These are phyloP conservation scores for Heterohyrax brucei DNA, from an alignment of 2,797 vertebrate species.

Conservation along the genomic window DNA sequence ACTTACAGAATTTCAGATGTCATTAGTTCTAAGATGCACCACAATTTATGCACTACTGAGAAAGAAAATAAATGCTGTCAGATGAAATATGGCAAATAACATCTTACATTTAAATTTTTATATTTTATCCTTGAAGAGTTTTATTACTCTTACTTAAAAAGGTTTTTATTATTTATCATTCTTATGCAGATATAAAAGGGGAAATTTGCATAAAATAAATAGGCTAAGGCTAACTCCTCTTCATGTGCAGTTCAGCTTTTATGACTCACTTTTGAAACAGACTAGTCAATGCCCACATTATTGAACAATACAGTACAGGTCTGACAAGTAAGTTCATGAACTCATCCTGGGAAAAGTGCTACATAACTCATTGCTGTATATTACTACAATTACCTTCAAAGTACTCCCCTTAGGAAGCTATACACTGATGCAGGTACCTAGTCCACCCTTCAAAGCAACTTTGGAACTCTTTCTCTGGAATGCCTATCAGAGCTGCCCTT, in stretches of 20 bases:
- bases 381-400: too few relatives aligned
- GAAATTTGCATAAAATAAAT: slow-evolving; percentile 27
- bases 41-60: background rate
- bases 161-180: background rate
- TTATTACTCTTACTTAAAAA: background rate
- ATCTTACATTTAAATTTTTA: slow-evolving; percentile 23
- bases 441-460: too few relatives aligned
- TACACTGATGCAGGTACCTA: too few relatives aligned
- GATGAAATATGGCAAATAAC: slow-evolving; percentile 1
- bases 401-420: too few relatives aligned
- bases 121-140: background rate
- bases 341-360: too few relatives aligned
- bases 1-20: slow-evolving; percentile 48
- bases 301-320: too few relatives aligned
- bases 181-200: background rate
- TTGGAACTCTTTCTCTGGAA: too few relatives aligned
- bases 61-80: background rate
- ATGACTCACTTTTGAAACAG: background rate
- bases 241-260: background rate
- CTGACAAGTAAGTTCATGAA: too few relatives aligned
- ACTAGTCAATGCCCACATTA: background rate
- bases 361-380: too few relatives aligned
- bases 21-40: background rate
- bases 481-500: too few relatives aligned
- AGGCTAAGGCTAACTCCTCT: background rate